Percentiles rank a stretch among this genome's conserved stretches.
These are phyloP conservation scores for Heliocidaris erythrogramma DNA, from an alignment of 35 echinoderm and acorn worm genomes.

Conservation along the genomic window DNA sequence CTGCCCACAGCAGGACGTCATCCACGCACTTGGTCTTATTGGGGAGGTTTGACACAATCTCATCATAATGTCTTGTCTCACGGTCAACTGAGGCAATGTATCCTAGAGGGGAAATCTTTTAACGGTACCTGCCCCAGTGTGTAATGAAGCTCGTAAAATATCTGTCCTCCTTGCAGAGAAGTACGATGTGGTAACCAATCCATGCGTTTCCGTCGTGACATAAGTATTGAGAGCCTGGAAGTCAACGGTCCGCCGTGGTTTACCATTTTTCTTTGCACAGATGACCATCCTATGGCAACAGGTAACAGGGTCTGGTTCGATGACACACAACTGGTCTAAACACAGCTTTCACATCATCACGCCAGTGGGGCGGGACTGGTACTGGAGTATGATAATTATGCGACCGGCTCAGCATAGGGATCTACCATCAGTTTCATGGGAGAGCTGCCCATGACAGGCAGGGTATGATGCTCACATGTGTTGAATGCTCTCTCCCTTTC, in stretches of 20 bases:
- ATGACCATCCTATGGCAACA: too few relatives aligned
- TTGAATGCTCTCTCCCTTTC: conserved; percentile 43
- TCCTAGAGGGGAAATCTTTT: conserved; percentile 32
- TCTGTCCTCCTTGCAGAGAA: conserved; percentile 31
- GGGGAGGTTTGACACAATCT: conserved; percentile 36
- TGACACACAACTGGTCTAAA: too few relatives aligned
- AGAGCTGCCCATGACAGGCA: too few relatives aligned
- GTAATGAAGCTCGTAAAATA: conserved; percentile 50
- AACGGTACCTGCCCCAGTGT: conserved; percentile 47
- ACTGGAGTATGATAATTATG: too few relatives aligned
- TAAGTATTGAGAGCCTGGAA: conserved; percentile 43
- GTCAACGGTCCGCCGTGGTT: too few relatives aligned
- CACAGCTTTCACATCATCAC: too few relatives aligned
- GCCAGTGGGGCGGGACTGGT: too few relatives aligned
- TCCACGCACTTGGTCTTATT: conserved; percentile 52
- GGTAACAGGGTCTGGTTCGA: too few relatives aligned
- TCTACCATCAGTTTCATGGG: too few relatives aligned
- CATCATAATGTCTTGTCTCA: conserved; percentile 35
- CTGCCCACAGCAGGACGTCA: too few relatives aligned
- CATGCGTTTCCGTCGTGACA: conserved; percentile 48
- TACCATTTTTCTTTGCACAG: too few relatives aligned
- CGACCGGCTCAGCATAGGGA: too few relatives aligned
- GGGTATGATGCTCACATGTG: conserved; percentile 30
- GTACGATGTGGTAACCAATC: conserved; percentile 45
- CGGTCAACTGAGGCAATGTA: conserved; percentile 47